phyloP scores from a whole-genome alignment of 2,797 vertebrate species.

The Lutjanus argentimaculatus region DNA sequence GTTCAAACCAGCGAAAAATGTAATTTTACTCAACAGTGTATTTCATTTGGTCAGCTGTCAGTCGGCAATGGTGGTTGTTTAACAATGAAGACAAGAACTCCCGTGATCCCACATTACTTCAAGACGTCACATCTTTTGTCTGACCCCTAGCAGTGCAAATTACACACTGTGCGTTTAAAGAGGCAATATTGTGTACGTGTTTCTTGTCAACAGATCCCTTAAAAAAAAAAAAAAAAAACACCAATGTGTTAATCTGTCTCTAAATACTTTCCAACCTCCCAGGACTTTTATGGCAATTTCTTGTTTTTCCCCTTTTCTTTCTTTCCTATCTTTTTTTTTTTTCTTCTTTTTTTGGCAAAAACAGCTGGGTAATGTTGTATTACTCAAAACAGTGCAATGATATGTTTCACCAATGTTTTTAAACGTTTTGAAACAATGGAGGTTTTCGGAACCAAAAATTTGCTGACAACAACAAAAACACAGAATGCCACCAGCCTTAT shows the following conservation, averaged over 20 bases:
- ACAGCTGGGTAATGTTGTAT: slow-evolving; percentile 16
- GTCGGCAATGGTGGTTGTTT: too few species aligned
- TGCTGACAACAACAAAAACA: background rate
- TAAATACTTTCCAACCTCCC: background rate
- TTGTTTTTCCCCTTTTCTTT: too few species aligned
- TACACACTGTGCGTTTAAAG: background rate
- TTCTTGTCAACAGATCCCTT: background rate
- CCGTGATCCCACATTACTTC: too few species aligned
- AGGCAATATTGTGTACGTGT: background rate
- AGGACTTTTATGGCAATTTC: background rate
- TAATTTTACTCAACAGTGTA: too few species aligned
- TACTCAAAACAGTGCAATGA: background rate
- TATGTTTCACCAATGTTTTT: background rate
- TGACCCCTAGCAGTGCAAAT: too few species aligned
- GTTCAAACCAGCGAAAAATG: too few species aligned
- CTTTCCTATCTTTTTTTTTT: too few species aligned
- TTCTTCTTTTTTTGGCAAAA: background rate
- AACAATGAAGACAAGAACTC: too few species aligned
- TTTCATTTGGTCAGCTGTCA: too few species aligned
- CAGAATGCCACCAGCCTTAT: background rate
- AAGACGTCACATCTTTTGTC: too few species aligned
- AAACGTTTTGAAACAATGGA: background rate
- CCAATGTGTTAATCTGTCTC: background rate
- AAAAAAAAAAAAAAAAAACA: background rate
- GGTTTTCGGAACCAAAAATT: background rate